Evolutionary conservation across 1,140 invertebrate genomes (phyloP), one percentile per base, ranked within the genome.

Genomic region (Brachionus paranguensis): DNA sequence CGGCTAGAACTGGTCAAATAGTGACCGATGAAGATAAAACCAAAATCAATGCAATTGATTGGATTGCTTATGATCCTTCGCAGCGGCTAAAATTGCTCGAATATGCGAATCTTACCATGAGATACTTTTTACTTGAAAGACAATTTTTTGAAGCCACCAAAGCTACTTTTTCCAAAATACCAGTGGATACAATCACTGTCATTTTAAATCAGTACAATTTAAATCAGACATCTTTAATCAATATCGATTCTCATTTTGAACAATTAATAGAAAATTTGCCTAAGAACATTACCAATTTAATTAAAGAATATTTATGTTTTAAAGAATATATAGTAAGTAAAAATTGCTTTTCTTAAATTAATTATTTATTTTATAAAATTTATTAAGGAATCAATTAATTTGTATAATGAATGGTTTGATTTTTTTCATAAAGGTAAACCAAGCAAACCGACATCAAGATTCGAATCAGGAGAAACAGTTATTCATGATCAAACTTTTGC

Each of bases 21-120:
- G 33, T 81, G 11, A 81, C n/a, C 24, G 78, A 81, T 79, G 89
- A 92, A 86, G 93, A 95, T 90, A 85, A 91, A 85, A 89, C 92
- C 86, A 93, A 95, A 89, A 95, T 96, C 72, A 92, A 93, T 72
- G 93, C 94, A 2, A 90, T 98, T 2, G 95, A 97, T 87, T 97
- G 95, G 94, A 87, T 97, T 1, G 91, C 93, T 10, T 94, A 95
- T 87, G 93, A 95, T 88, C 90, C 92, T 5, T 91, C 92, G 60
- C 95, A 96, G 88, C 89, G 93, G 55, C 90, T 92, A 53, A 95
- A 96, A 89, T 92, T 94, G 11, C 86, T 97, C 4, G 93, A 93
- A 90, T 93, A 96, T 87, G 93, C 93, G 2, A 97, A 97, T 91
- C 93, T 94, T n/a, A 91, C 97, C 85, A 94, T 96, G 86, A 92